These are phyloP conservation scores for Ifrita kowaldi DNA, from an alignment of 2,113 vertebrate genomes.

Conservation along the genomic window DNA sequence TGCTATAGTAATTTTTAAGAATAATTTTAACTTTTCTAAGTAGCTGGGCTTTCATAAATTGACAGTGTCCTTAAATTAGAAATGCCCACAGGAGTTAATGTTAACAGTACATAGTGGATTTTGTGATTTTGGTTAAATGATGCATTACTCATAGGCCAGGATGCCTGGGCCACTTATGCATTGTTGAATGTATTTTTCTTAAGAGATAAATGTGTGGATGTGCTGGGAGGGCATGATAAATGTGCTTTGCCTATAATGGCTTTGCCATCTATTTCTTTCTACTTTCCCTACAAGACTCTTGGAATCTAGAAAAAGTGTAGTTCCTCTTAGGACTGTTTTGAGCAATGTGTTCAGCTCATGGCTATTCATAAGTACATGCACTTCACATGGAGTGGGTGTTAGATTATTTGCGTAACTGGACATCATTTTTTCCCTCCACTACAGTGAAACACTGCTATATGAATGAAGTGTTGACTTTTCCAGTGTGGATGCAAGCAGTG, in stretches of 20 bases:
- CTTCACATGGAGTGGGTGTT: not conserved
- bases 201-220: not conserved
- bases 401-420: not conserved
- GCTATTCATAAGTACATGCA: not conserved
- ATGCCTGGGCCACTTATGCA: not conserved
- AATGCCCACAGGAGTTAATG: not conserved
- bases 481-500: not conserved
- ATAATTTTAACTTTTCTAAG: not conserved
- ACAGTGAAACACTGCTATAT: not conserved
- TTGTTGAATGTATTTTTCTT: not conserved
- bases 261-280: not conserved
- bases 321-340: not conserved
- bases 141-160: not conserved
- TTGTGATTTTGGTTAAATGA: not conserved
- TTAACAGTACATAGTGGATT: not conserved
- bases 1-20: not conserved
- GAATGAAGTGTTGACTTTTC: not conserved
- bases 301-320: not conserved
- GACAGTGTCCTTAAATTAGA: not conserved
- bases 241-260: not conserved
- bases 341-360: not conserved
- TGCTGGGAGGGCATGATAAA: not conserved
- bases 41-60: not conserved
- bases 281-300: not conserved
- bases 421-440: not conserved